phyloP scores from a whole-genome alignment of 2,113 vertebrate genomes.

The Planiliza haematocheilus region DNA sequence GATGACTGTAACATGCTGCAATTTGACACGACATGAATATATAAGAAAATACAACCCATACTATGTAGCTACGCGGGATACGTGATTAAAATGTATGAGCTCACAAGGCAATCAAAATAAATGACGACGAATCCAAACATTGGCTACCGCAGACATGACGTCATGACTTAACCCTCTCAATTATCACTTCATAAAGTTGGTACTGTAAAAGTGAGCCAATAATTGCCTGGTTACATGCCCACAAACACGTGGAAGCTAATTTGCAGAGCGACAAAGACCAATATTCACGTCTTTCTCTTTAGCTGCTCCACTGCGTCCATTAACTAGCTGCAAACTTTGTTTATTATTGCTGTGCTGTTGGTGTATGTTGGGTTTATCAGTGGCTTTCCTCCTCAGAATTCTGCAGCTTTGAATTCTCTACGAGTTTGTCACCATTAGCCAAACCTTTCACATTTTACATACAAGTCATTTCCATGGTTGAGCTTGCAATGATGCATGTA shows the following conservation, averaged over 20 bases:
- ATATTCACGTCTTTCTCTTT: background rate
- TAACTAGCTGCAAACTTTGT: background rate
- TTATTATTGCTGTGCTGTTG: background rate
- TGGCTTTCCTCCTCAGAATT: too few species aligned
- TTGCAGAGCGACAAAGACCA: background rate
- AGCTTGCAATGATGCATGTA: too few species aligned
- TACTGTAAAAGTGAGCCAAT: background rate
- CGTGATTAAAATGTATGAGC: background rate
- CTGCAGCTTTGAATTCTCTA: background rate
- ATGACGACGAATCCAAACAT: conserved; percentile 2
- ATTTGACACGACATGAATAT: background rate
- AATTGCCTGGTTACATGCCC: conserved; percentile 1
- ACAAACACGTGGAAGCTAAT: background rate
- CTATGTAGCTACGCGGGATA: background rate
- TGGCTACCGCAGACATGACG: background rate
- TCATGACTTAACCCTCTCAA: conserved; percentile 6
- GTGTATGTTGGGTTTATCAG: background rate
- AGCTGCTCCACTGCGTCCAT: background rate
- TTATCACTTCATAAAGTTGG: conserved; percentile 14
- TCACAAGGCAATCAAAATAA: background rate
- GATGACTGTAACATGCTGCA: background rate
- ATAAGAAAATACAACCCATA: background rate
- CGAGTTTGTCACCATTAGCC: background rate
- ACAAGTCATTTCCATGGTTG: too few species aligned
- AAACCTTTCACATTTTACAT: background rate